These are phyloP conservation scores for Paramormyrops hopkinsi DNA, from an alignment of 2,797 vertebrate species.

Conservation along the genomic window DNA sequence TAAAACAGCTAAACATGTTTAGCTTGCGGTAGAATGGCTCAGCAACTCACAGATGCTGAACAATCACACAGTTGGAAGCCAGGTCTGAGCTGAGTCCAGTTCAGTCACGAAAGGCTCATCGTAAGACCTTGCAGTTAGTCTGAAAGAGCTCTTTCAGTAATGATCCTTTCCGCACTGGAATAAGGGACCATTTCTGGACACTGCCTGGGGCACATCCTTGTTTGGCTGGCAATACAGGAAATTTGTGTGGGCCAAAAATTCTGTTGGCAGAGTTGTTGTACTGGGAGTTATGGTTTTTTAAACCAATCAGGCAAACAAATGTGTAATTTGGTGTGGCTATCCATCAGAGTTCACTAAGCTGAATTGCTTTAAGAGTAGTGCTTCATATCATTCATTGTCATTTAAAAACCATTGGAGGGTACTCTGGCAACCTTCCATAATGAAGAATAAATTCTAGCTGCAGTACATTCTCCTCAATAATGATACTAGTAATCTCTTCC, in stretches of 20 bases:
- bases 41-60: constrained; percentile 20
- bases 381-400: not conserved
- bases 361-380: not conserved
- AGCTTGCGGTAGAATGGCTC: constrained; percentile 15
- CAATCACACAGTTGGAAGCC: constrained; percentile 24
- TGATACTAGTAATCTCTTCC: not conserved
- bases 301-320: constrained; percentile 1
- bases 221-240: not conserved
- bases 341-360: not conserved
- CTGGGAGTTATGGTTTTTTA: not conserved
- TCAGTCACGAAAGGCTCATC: constrained; percentile 26
- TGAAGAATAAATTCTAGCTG: not conserved
- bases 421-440: not conserved
- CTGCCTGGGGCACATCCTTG: constrained; percentile 13
- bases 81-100: constrained; percentile 18
- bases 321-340: not conserved
- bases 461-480: not conserved
- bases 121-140: constrained; percentile 13
- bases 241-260: not conserved
- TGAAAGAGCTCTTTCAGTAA: constrained; percentile 22
- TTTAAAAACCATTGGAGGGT: not conserved
- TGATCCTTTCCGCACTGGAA: constrained; percentile 16
- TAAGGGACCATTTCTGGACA: constrained; percentile 13
- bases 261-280: not conserved
- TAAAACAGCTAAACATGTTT: not conserved